phyloP scores from a whole-genome alignment of 2,113 vertebrate species.

The Polypterus bichir region DNA sequence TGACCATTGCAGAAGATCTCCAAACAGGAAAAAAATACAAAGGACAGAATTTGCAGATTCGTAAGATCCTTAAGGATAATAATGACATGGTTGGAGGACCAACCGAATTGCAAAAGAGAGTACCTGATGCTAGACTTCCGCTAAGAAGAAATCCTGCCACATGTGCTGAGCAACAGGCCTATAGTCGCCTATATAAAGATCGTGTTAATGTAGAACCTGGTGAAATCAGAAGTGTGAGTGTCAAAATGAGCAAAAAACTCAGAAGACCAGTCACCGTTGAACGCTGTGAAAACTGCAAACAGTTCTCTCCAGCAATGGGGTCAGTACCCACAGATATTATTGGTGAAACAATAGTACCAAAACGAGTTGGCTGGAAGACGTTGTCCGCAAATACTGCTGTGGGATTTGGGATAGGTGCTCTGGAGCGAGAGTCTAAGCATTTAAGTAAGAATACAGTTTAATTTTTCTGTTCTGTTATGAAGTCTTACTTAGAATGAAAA shows the following conservation, averaged over 20 bases:
- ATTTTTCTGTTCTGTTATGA: no score
- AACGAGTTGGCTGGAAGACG: no score
- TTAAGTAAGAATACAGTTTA: no score
- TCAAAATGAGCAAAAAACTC: background rate
- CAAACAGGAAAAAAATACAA: background rate
- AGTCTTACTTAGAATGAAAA: no score
- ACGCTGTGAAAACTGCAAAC: background rate
- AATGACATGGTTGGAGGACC: background rate
- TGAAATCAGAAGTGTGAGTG: background rate
- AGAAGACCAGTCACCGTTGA: background rate
- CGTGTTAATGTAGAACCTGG: background rate
- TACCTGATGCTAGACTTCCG: background rate
- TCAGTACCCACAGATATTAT: background rate
- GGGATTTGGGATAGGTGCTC: no score
- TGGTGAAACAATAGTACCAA: no score
- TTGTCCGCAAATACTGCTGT: no score
- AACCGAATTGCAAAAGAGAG: background rate
- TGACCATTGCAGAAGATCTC: background rate
- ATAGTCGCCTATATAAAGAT: background rate
- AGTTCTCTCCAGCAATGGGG: background rate
- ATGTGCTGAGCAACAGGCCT: slow-evolving; percentile 1
- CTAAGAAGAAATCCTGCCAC: background rate
- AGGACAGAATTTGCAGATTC: background rate
- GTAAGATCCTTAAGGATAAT: background rate
- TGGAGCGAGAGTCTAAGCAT: no score